Evolutionary conservation across 2,113 vertebrate species (phyloP), one percentile per base, ranked within the genome.

Genomic region (Alectura lathami): DNA sequence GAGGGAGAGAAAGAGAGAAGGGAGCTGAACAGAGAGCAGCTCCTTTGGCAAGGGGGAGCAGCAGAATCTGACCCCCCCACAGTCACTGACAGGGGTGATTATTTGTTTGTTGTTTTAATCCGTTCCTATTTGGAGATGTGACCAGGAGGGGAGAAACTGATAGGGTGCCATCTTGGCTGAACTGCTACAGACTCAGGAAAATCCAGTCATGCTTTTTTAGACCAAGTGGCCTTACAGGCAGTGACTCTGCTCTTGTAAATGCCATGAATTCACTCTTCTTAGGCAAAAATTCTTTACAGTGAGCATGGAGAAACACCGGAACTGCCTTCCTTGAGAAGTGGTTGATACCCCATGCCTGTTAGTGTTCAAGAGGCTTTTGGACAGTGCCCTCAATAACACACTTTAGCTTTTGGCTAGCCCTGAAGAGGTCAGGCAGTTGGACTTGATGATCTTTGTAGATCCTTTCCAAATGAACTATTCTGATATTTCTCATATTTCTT

Each of bases 21-120:
- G 72, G 57, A 93, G 59, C 54, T 48, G 73, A 92, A 50, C 11
- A 1, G 67, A 43, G 45, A 82, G n/a, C 10, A 6, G 83, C 67
- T 97, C 82, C 94, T 95, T 90, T 96, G 89, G 93, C 74, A 88
- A 96, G 97, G 94, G 96, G 68, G 60, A 96, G 75, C 93, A 96
- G 93, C 86, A 76, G 83, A 94, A 79, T 94, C 93, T 81, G 94
- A 94, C 94, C 82, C 91, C 90, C 92, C 77, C 86, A 74, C 38
- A 43, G 32, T 69, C 82, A 93, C 51, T 42, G 83, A 93, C 32
- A 87, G 70, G 51, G 96, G 80, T 56, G 66, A 95, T 97, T 96
- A 6, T 97, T 96, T 92, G 86, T 89, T 95, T 15, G 68, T 94
- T 93, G 77, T 95, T 95, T 97, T 53, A 94, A 89, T 87, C 3